Evolutionary conservation across 2,797 vertebrate genomes (phyloP).

Genomic region (Siniperca obscura): DNA sequence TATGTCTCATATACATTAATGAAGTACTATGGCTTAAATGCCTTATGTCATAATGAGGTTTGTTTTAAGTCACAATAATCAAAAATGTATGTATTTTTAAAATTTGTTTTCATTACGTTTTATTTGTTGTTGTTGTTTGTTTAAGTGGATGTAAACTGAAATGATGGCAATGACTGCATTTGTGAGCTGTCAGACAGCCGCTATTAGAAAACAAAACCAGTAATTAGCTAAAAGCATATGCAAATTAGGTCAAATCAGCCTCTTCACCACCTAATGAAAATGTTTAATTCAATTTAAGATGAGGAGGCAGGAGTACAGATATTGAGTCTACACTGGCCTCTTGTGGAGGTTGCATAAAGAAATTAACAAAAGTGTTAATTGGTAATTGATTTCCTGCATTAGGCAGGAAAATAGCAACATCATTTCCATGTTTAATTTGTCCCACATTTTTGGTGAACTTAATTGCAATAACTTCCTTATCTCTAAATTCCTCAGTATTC

Average conservation of each 20-base stretch:
- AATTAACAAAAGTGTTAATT: slow-evolving; percentile 33
- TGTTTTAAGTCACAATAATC: not conserved
- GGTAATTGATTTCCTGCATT: slow-evolving; percentile 16
- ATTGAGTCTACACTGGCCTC: slow-evolving; percentile 55
- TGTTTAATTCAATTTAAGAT: slow-evolving; percentile 2
- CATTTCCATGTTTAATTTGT: not conserved
- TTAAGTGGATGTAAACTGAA: not conserved
- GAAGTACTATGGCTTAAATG: not conserved
- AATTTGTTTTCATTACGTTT: not conserved
- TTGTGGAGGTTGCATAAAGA: slow-evolving; percentile 55
- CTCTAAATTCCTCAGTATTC: not conserved
- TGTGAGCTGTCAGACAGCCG: not conserved
- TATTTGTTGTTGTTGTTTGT: not conserved
- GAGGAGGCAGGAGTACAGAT: slow-evolving; percentile 4
- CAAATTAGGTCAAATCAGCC: slow-evolving; percentile 15
- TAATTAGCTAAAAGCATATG: slow-evolving; percentile 31
- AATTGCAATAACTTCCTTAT: not conserved
- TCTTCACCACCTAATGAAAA: slow-evolving; percentile 4
- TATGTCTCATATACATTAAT: not conserved
- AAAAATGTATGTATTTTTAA: not conserved
- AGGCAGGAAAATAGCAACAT: not conserved
- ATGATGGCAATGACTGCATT: not conserved
- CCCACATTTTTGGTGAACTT: not conserved
- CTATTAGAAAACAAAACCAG: slow-evolving; percentile 15
- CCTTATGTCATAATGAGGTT: accelerated